Evolutionary conservation across 2,888 invertebrate species (phyloP).

Genomic region (Neuroscelio doddi): DNA sequence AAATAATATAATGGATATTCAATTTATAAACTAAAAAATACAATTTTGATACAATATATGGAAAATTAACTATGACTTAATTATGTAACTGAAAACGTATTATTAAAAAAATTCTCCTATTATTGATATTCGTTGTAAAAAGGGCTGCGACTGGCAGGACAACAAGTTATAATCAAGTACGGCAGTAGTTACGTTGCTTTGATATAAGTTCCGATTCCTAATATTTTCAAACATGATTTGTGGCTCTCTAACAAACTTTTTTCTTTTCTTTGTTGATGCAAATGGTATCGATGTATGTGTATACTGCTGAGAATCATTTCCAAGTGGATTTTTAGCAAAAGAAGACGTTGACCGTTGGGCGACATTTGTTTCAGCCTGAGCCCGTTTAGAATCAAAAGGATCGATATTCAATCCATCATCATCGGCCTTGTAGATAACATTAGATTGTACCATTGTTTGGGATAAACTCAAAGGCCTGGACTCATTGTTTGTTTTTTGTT

Average conservation of each 20-base stretch:
- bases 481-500: not conserved
- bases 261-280: slow-evolving; percentile 59
- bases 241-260: slow-evolving; percentile 80
- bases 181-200: slow-evolving; percentile 77
- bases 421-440: slow-evolving; percentile 61
- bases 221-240: slow-evolving; percentile 82
- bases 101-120: slow-evolving; percentile 83
- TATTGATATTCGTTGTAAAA: slow-evolving; percentile 83
- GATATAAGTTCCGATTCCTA: slow-evolving; percentile 76
- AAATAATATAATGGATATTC: too few species aligned
- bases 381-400: slow-evolving; percentile 54
- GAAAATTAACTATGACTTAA: too few species aligned
- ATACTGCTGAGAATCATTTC: not conserved
- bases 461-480: slow-evolving; percentile 10
- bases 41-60: too few species aligned
- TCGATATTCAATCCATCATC: slow-evolving; percentile 70
- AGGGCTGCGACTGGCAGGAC: slow-evolving; percentile 86
- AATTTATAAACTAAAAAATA: too few species aligned
- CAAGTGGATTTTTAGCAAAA: not conserved
- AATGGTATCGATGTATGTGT: not conserved
- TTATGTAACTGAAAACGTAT: too few species aligned
- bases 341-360: slow-evolving; percentile 38
- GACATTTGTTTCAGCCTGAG: slow-evolving; percentile 18
- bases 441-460: slow-evolving; percentile 56
- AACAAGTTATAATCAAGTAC: slow-evolving; percentile 79